These are phyloP conservation scores for Priocnemis perturbator DNA, from an alignment of 2,888 invertebrate species.

Conservation along the genomic window DNA sequence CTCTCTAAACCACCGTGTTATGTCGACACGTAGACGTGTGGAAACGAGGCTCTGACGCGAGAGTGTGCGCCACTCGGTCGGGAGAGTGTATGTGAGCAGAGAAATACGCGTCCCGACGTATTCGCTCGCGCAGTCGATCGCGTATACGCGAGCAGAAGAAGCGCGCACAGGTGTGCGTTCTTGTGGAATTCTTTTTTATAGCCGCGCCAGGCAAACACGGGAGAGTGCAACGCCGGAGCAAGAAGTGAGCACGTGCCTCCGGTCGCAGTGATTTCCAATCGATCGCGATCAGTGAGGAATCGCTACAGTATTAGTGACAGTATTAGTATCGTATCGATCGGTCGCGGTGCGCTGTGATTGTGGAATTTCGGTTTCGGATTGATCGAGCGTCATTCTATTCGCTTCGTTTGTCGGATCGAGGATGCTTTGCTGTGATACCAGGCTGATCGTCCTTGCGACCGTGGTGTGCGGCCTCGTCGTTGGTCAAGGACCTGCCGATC, in stretches of 20 bases:
- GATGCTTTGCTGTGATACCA: slow-evolving; percentile 25
- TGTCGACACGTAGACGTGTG: slow-evolving; percentile 5
- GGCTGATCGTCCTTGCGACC: slow-evolving; percentile 30
- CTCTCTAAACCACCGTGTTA: neutral
- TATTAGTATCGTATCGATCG: neutral
- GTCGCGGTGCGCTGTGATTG: too few relatives aligned
- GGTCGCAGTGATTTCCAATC: neutral
- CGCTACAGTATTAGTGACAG: neutral
- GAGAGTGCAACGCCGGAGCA: slow-evolving; percentile 1
- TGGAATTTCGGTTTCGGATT: too few relatives aligned
- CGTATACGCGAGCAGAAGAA: slow-evolving; percentile 35
- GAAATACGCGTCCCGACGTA: slow-evolving; percentile 47
- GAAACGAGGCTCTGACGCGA: slow-evolving; percentile 4
- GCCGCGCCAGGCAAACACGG: too few relatives aligned
- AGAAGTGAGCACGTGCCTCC: slow-evolving; percentile 21
- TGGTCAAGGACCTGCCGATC: slow-evolving; percentile 28
- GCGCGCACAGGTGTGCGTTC: slow-evolving; percentile 47
- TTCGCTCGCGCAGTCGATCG: slow-evolving; percentile 52
- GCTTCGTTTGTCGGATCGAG: neutral
- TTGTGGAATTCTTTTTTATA: slow-evolving; percentile 10
- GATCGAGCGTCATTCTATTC: too few relatives aligned
- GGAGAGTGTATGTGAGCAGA: slow-evolving; percentile 29
- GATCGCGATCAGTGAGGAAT: too few relatives aligned
- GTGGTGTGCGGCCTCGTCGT: slow-evolving; percentile 34
- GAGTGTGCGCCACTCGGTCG: slow-evolving; percentile 3